A percentile compares a stretch with the other conserved stretches of the same genome.
These are phyloP conservation scores for Therioaphis trifolii DNA, from an alignment of 2,888 invertebrate species.

Conservation along the genomic window DNA sequence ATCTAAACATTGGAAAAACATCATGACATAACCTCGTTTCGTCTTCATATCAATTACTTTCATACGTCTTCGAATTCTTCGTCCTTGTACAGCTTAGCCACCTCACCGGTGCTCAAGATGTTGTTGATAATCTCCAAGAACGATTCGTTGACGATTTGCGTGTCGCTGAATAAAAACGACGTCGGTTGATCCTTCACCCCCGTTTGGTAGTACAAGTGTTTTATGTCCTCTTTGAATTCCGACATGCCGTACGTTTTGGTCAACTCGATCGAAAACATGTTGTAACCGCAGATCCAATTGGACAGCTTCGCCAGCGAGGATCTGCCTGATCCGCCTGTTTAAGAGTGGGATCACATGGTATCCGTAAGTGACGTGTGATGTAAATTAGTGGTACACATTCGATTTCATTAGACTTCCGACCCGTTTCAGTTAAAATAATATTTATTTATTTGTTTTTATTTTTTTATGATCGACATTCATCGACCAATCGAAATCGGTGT, in stretches of 20 bases:
- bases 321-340: conserved; percentile 83
- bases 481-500: no score
- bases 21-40: no score
- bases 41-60: no score
- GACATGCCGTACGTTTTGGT: conserved; percentile 70
- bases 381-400: no score
- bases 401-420: no score
- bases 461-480: no score
- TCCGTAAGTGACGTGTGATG: not conserved
- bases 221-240: conserved; percentile 87
- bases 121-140: conserved; percentile 92
- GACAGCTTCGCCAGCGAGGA: conserved; percentile 83
- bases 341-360: not conserved
- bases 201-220: conserved; percentile 77
- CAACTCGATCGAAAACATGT: conserved; percentile 71
- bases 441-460: no score
- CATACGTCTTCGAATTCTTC: conserved; percentile 90
- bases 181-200: conserved; percentile 82
- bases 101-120: conserved; percentile 87
- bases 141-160: conserved; percentile 84
- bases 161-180: conserved; percentile 87
- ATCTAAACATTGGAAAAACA: conserved; percentile 72
- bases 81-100: conserved; percentile 85
- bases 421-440: no score
- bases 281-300: conserved; percentile 83